Evolutionary conservation across 2,797 vertebrate species (phyloP), one percentile per base, ranked within the genome.

Genomic region (Acanthurus leucopareius): DNA sequence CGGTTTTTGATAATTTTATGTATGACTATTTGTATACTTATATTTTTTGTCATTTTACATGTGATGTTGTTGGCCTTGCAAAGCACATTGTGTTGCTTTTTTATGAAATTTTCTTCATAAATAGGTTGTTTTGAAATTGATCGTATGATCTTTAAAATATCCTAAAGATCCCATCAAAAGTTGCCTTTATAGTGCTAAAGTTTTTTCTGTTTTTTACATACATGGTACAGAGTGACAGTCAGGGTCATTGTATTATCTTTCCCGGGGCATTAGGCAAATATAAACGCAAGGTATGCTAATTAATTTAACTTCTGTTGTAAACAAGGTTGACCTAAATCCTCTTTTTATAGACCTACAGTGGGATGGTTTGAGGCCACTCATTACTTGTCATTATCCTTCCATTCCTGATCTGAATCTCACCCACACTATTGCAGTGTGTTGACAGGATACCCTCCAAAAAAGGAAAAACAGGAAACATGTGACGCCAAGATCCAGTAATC

Each of bases 401-500:
- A 61, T 32, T 38, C 56, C 14, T 45, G 53, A 75, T 59, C 52
- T 65, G 62, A 10, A 75, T 78, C 60, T 56, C 9, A 5, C 49
- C n/a, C 49, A 17, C 52, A 22, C 22, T 28, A 57, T 65, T 53
- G 47, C n/a, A 58, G 17, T 0, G 3, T 10, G 40, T 63, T 78
- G 59, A 70, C 25, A 69, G 48, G 54, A 80, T 69, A 35, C 7
- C 15, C 3, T 52, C 75, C 44, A 16, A 45, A 75, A 71, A 62
- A 62, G 35, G 56, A 49, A 58, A 14, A 65, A 59, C 76, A 64
- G 77, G 57, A 88, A 91, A 70, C 35, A 79, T 44, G 4, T 17
- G 25, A 53, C 2, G 28, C 11, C 44, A 14, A 51, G 17, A 60
- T 44, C 58, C 42, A n/a, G 51, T 17, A 22, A 59, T 74, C 15